phyloP scores from a whole-genome alignment of 2,113 vertebrate genomes.

The Athene cunicularia region DNA sequence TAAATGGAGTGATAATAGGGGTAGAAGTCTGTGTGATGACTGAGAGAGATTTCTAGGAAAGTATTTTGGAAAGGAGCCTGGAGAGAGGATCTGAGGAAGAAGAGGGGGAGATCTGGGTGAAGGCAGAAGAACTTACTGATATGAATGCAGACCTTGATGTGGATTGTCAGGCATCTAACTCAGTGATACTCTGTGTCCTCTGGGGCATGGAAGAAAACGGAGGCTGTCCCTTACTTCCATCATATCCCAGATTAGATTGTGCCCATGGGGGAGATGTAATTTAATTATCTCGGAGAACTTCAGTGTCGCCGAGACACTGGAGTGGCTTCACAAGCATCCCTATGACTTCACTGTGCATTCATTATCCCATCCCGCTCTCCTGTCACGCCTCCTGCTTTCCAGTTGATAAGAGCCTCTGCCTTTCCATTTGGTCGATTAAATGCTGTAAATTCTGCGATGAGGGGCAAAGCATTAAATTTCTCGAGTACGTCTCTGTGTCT shows the following conservation, averaged over 20 bases:
- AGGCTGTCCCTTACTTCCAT: not conserved
- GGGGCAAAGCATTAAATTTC: slow-evolving; percentile 38
- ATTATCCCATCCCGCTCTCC: slow-evolving; percentile 51
- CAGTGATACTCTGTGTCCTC: not conserved
- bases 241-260: slow-evolving; percentile 29
- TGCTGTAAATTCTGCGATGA: slow-evolving; percentile 66
- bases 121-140: not conserved
- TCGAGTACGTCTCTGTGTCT: not conserved
- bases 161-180: not conserved
- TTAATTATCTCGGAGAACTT: slow-evolving; percentile 16
- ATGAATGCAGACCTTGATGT: not conserved
- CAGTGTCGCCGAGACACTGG: not conserved
- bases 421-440: slow-evolving; percentile 73
- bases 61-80: not conserved
- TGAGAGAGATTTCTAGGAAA: not conserved
- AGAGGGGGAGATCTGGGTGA: not conserved
- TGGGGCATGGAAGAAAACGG: not conserved
- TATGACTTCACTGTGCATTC: slow-evolving; percentile 74
- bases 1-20: not conserved
- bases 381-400: slow-evolving; percentile 41
- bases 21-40: not conserved
- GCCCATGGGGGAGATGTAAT: slow-evolving; percentile 9
- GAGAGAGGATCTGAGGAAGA: not conserved
- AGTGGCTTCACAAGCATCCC: slow-evolving; percentile 29
- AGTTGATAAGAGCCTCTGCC: slow-evolving; percentile 67